Conservation (phyloP, 2,797 vertebrate genomes). For the Poecile montanus region DNA sequence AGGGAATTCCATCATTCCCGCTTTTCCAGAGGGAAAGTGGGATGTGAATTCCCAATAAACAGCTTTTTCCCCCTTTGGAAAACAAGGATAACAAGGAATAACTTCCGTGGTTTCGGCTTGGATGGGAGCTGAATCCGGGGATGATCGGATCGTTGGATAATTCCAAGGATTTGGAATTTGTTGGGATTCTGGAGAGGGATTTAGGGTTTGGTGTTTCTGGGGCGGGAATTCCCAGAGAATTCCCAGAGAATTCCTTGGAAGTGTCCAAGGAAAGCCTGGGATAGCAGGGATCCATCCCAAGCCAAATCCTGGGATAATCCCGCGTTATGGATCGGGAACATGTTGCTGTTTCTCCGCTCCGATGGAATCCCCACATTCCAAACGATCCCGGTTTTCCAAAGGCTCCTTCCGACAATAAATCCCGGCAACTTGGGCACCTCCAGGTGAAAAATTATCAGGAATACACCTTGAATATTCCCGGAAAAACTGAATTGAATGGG, state of each 20-base stretch:
- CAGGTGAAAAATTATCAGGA: background rate
- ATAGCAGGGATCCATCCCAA: background rate
- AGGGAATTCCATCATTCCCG: background rate
- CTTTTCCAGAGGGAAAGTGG: background rate
- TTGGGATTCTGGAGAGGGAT: constrained; percentile 20
- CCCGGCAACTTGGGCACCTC: background rate
- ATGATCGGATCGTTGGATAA: background rate
- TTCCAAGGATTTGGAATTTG: constrained; percentile 34
- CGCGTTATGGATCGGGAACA: rapidly evolving
- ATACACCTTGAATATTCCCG: background rate
- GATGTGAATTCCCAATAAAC: background rate
- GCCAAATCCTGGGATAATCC: background rate
- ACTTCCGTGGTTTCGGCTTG: background rate
- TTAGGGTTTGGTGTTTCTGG: background rate
- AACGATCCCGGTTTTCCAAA: rapidly evolving
- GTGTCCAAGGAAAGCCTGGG: background rate
- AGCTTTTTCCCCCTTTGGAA: background rate
- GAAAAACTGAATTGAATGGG: background rate
- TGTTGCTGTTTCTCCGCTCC: background rate
- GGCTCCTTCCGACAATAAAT: background rate
- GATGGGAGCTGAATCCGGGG: background rate
- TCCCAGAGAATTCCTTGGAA: background rate
- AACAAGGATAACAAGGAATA: background rate
- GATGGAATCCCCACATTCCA: background rate
- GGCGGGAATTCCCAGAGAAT: background rate